phyloP scores from a whole-genome alignment of 2,797 vertebrate genomes.

The Poliocrania exsul region DNA sequence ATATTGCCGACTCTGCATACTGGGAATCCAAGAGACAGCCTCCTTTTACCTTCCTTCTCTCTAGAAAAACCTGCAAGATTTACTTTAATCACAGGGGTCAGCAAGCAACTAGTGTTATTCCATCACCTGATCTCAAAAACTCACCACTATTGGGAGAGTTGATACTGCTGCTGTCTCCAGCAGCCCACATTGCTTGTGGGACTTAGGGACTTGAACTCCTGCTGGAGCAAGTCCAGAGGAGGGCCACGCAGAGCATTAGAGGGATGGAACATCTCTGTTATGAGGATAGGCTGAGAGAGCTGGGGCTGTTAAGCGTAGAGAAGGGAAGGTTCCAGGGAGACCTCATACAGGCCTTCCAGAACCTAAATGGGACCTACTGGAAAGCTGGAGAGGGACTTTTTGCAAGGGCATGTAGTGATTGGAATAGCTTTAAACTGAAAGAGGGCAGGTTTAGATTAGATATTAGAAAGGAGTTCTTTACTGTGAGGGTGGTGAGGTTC shows the following conservation, averaged over 20 bases:
- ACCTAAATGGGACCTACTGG: not conserved
- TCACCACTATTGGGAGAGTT: accelerated
- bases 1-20: not conserved
- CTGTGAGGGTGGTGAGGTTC: not conserved
- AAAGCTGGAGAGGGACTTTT: not conserved
- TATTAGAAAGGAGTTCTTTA: not conserved
- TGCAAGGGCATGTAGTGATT: not conserved
- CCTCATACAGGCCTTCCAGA: not conserved
- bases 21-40: not conserved
- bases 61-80: not conserved
- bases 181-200: accelerated
- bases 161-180: not conserved
- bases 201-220: not conserved
- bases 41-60: not conserved
- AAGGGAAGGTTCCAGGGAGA: not conserved
- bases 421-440: not conserved
- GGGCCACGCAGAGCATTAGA: not conserved
- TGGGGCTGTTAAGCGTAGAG: not conserved
- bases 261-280: not conserved
- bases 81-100: not conserved
- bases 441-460: not conserved
- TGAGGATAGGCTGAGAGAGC: not conserved
- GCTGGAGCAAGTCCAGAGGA: not conserved
- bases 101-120: not conserved
- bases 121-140: not conserved